Evolutionary conservation across 2,113 vertebrate species (phyloP), one percentile per base, ranked within the genome.

Genomic region (Dromaius novaehollandiae): DNA sequence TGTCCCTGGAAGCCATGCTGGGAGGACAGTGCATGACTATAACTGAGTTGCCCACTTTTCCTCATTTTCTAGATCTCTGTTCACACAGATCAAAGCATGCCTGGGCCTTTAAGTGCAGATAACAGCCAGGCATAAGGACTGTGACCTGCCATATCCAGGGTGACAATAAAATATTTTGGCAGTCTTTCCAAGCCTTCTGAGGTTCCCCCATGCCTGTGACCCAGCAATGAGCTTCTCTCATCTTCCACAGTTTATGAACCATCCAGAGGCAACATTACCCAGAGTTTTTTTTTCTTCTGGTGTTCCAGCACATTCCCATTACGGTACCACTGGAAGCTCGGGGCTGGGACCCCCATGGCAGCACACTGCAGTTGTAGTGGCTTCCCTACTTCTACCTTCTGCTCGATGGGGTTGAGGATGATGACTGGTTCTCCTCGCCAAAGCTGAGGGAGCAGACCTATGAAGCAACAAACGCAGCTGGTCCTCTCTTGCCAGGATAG

Each of bases 291-390:
- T 13, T 58, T 97, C 11, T 86, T 98, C 63, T 97, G 93, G 63
- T 98, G 93, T 21, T 84, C 91, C 85, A 99, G 93, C 4, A 56
- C 91, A 13, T 89, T 97, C 14, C 98, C 98, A 44, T 99, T 99
- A 82, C 64, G 95, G 97, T 99, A 99, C 99, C 99, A 99, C 96
- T 99, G 98, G 90, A 99, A 99, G 51, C 77, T 82, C 26, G 99
- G 99, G 36, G 97, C 89, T 28, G 99, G 99, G 21, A 98, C 97
- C 8, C 99, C 98, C 86, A 99, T 97, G 60, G 98, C 98, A 82
- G 95, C 88, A 56, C 99, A 99, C 56, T 92, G 94, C 36, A 99
- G 98, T 58, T 85, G 97, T 36, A 98, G 63, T 0, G 96, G 90
- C 50, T 96, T 87, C 32, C 97, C 98, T 9, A 24, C 71, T 74